Evolutionary conservation across 1,140 invertebrate genomes (phyloP).

Genomic region (Euschistus heros): DNA sequence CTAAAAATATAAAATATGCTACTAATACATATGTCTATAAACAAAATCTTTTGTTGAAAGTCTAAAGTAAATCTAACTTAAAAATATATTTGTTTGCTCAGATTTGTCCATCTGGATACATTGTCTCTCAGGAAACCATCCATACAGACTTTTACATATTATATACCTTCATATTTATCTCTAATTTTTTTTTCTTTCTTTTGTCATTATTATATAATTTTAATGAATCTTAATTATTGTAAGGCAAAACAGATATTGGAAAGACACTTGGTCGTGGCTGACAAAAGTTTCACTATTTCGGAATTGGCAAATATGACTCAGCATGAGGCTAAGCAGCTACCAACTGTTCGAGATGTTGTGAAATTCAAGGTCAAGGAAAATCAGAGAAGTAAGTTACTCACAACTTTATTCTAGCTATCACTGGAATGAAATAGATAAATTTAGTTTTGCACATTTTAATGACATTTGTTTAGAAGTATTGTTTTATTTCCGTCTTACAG

Average conservation of each 20-base stretch:
- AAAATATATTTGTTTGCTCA: too few species aligned
- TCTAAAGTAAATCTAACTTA: too few species aligned
- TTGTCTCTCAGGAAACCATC: background rate
- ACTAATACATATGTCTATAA: too few species aligned
- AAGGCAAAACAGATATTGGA: slow-evolving; percentile 69
- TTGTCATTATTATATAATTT: background rate
- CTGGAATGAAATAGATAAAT: too few species aligned
- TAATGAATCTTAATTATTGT: slow-evolving; percentile 29
- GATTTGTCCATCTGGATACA: too few species aligned
- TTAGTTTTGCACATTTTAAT: too few species aligned
- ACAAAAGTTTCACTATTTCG: slow-evolving; percentile 62
- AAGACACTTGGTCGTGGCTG: slow-evolving; percentile 63
- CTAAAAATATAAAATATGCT: too few species aligned
- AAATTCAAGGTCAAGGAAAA: slow-evolving; percentile 58
- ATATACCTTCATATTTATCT: background rate
- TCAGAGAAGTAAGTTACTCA: slow-evolving; percentile 54
- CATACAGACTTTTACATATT: background rate
- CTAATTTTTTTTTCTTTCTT: too few species aligned
- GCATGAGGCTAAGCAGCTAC: slow-evolving; percentile 42
- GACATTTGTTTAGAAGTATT: too few species aligned
- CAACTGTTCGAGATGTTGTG: slow-evolving; percentile 55
- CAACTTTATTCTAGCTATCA: too few species aligned
- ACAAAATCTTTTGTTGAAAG: too few species aligned
- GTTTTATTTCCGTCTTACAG: too few species aligned
- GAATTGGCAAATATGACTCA: slow-evolving; percentile 55